Conservation (phyloP, 2,113 vertebrate genomes). For the Urocitellus parryii region DNA sequence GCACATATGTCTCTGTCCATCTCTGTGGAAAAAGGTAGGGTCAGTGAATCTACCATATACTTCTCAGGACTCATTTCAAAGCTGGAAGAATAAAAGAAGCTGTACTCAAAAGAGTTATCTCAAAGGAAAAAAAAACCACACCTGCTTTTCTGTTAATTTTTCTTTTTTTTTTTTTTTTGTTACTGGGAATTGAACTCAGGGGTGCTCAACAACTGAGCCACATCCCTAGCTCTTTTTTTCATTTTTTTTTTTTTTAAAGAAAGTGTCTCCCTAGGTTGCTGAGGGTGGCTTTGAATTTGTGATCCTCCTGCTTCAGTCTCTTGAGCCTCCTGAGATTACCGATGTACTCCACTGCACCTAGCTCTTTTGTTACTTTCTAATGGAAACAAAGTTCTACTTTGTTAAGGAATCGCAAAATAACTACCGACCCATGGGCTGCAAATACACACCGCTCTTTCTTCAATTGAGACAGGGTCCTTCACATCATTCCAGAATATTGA, state of each 20-base stretch:
- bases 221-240: no score
- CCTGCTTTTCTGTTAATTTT: background rate
- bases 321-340: no score
- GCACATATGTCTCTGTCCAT: conserved; percentile 98
- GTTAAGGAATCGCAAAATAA: background rate
- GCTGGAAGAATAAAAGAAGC: background rate
- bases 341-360: no score
- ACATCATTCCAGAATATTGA: conserved; percentile 96
- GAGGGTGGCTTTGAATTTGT: no score
- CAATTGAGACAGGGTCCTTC: conserved; percentile 94
- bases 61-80: background rate
- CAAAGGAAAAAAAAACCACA: fast-evolving
- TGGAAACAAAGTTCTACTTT: background rate
- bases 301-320: no score
- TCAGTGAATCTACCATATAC: fast-evolving
- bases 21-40: conserved; percentile 86
- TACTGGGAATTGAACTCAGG: no score
- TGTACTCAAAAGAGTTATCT: background rate
- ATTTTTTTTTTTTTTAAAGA: no score
- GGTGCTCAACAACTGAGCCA: no score
- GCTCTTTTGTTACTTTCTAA: background rate
- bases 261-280: no score
- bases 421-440: no score
- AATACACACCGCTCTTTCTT: conserved; percentile 95
- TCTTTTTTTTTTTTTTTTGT: no score